These are phyloP conservation scores for Eleutherodactylus coqui DNA, from an alignment of 2,797 vertebrate genomes.

Conservation along the genomic window DNA sequence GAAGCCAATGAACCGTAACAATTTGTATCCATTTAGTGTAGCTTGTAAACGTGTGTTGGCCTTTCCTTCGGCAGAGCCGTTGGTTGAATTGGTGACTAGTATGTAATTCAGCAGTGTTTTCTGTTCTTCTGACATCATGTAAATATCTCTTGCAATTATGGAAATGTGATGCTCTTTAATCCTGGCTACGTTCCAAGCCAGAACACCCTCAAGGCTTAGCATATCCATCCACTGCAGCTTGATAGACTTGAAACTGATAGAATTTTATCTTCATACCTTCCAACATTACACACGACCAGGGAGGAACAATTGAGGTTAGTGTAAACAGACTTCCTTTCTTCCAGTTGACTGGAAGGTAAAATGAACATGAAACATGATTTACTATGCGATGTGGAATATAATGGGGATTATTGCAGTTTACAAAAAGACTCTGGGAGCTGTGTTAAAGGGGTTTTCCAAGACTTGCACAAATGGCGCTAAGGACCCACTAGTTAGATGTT, in stretches of 20 bases:
- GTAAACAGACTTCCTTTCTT: conserved; percentile 30
- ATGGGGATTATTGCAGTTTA: background rate
- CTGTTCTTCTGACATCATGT: background rate
- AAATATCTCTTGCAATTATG: background rate
- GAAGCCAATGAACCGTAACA: background rate
- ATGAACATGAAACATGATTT: conserved; percentile 26
- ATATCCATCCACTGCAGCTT: conserved; percentile 7
- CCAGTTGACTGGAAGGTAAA: conserved; percentile 1
- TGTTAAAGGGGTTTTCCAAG: too few species aligned
- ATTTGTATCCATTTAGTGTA: background rate
- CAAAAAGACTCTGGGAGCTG: background rate
- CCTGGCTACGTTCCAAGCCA: conserved; percentile 3
- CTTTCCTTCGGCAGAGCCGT: background rate
- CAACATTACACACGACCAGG: conserved; percentile 18
- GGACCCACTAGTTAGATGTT: too few species aligned
- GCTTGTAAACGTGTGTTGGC: background rate
- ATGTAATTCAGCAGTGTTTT: conserved; percentile 8
- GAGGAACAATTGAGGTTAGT: conserved; percentile 27
- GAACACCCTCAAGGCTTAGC: conserved; percentile 7
- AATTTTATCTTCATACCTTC: conserved; percentile 20
- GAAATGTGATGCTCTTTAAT: conserved; percentile 2
- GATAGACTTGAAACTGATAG: conserved; percentile 28
- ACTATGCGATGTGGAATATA: background rate
- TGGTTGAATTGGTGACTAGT: background rate
- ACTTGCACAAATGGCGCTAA: too few species aligned